These are phyloP conservation scores for Leucoma salicis DNA, from an alignment of 2,888 invertebrate genomes.

Conservation along the genomic window DNA sequence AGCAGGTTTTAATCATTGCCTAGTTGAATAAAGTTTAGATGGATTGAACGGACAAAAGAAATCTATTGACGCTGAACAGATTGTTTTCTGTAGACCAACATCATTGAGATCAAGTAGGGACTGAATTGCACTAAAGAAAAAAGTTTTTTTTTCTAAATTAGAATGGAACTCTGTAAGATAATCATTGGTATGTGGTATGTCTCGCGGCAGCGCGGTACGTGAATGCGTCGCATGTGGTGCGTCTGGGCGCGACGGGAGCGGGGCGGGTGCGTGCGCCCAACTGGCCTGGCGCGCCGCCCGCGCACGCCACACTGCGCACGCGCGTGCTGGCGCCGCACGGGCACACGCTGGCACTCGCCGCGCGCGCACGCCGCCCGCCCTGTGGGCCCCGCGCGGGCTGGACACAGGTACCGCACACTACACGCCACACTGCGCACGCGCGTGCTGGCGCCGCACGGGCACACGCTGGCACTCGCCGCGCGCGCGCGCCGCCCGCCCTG, in stretches of 20 bases:
- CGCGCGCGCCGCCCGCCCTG: constrained; percentile 52
- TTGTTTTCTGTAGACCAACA: no score
- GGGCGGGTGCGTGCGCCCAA: constrained; percentile 60
- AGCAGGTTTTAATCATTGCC: no score
- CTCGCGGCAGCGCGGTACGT: constrained; percentile 66
- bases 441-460: constrained; percentile 59
- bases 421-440: constrained; percentile 48
- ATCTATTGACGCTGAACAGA: no score
- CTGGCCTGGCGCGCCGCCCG: constrained; percentile 59
- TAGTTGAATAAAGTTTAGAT: no score
- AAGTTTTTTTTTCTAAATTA: no score
- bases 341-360: constrained; percentile 56
- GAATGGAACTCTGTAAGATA: no score
- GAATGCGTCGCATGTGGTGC: constrained; percentile 59
- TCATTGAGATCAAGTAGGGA: no score
- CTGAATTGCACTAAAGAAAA: no score
- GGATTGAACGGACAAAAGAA: no score
- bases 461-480: constrained; percentile 57
- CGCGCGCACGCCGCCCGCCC: constrained; percentile 43
- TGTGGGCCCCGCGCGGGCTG: constrained; percentile 74
- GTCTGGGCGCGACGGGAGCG: constrained; percentile 41
- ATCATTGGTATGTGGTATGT: no score
- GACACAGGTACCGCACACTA: constrained; percentile 76
- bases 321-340: constrained; percentile 61
- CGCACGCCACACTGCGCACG: constrained; percentile 46